These are phyloP conservation scores for Scaptomyza hsui DNA, from an alignment of 1,140 invertebrate genomes.

Conservation along the genomic window DNA sequence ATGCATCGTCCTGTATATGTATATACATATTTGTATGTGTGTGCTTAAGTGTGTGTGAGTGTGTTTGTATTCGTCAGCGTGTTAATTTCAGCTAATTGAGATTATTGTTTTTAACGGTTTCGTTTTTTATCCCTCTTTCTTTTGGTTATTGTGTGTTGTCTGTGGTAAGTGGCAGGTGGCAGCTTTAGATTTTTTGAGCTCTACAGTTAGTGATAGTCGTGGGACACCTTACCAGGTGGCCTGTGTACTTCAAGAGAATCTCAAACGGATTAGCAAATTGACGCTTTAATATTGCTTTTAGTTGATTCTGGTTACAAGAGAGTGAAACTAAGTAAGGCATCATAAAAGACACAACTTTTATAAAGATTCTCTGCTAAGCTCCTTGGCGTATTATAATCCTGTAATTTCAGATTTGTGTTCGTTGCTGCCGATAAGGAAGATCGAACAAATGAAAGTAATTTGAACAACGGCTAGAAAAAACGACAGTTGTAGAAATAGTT, in stretches of 20 bases:
- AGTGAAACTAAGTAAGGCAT: no score
- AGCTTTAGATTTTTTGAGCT: constrained; percentile 14
- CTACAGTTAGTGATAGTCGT: constrained; percentile 27
- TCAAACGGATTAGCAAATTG: not conserved
- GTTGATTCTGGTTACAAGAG: no score
- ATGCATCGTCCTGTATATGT: constrained; percentile 34
- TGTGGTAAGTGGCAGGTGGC: constrained; percentile 42
- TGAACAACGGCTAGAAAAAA: constrained; percentile 29
- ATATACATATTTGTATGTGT: constrained; percentile 12
- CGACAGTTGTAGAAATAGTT: constrained; percentile 2
- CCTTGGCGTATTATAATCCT: not conserved
- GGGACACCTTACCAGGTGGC: constrained; percentile 15
- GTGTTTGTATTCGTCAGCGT: constrained; percentile 15
- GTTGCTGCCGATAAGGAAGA: constrained; percentile 1
- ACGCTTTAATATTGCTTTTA: not conserved
- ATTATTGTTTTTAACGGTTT: constrained; percentile 75
- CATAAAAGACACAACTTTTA: no score
- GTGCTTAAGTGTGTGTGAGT: constrained; percentile 8
- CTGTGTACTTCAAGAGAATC: not conserved
- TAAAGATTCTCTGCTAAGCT: not conserved
- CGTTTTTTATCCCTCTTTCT: constrained; percentile 4
- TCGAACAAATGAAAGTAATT: constrained; percentile 41
- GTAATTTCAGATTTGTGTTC: not conserved
- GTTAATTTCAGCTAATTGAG: constrained; percentile 73
- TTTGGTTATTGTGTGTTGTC: constrained; percentile 17